Percentiles rank a stretch among this genome's conserved stretches.
Evolutionary conservation across 1,140 invertebrate genomes (phyloP).

Genomic region (Lordiphosa collinella): DNA sequence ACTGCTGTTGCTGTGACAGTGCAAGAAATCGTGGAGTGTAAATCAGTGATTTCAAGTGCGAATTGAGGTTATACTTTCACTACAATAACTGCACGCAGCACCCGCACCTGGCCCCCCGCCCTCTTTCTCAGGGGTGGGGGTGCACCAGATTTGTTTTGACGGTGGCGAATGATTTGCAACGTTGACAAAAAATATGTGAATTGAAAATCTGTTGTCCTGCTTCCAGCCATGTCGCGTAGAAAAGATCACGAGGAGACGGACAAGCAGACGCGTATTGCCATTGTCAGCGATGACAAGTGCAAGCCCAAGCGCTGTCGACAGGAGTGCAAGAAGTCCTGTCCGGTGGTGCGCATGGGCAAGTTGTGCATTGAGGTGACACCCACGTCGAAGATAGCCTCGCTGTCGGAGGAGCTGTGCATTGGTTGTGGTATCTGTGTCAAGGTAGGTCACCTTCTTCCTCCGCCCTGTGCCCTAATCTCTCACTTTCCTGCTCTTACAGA

Average conservation of each 20-base stretch:
- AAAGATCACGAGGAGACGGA: constrained; percentile 91
- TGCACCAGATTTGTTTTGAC: constrained; percentile 70
- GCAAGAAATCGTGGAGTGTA: constrained; percentile 6
- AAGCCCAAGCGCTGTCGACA: constrained; percentile 99
- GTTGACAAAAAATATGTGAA: constrained; percentile 47
- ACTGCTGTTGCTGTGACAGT: not conserved
- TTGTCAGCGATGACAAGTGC: constrained; percentile 98
- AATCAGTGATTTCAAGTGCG: constrained; percentile 37
- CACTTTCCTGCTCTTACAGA: constrained; percentile 84
- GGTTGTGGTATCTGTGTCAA: constrained; percentile 99
- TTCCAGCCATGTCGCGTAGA: constrained; percentile 85
- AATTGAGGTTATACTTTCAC: constrained; percentile 75
- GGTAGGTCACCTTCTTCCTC: constrained; percentile 80
- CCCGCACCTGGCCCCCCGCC: constrained; percentile 5
- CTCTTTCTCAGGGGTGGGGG: not conserved
- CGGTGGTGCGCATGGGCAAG: constrained; percentile 99
- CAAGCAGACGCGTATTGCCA: constrained; percentile 97
- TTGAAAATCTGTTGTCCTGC: constrained; percentile 14
- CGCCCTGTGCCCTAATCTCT: not conserved
- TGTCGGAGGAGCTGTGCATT: constrained; percentile 99
- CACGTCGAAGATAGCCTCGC: constrained; percentile 98
- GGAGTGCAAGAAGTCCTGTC: constrained; percentile 99
- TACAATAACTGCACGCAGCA: constrained; percentile 29
- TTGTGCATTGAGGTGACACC: constrained; percentile 98
- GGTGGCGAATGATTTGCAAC: constrained; percentile 56